Evolutionary conservation across 2,888 invertebrate genomes (phyloP).

Genomic region (Theodoxus fluviatilis): DNA sequence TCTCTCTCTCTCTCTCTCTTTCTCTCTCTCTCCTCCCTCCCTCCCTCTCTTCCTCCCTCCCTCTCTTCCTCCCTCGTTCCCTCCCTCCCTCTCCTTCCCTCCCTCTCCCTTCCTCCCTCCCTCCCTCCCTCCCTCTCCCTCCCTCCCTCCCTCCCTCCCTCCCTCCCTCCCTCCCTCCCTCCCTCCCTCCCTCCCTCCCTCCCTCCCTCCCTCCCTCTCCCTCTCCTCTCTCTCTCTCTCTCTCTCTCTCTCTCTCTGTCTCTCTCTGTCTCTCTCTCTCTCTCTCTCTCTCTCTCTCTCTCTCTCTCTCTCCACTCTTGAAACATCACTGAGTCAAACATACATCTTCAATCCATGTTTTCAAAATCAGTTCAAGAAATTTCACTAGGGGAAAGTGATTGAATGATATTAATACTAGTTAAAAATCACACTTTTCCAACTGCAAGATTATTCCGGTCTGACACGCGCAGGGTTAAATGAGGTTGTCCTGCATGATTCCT

Average conservation of each 20-base stretch:
- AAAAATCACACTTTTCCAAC: no score
- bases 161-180: neutral
- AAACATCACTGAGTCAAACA: no score
- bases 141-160: neutral
- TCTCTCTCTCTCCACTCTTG: neutral
- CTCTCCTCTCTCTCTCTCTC: neutral
- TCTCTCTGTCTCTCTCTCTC: constrained; percentile 11
- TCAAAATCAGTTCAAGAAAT: no score
- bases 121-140: neutral
- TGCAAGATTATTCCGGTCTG: no score
- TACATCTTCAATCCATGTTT: no score
- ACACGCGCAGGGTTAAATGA: no score
- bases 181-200: neutral
- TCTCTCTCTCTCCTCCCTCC: neutral
- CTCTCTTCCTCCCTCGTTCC: neutral
- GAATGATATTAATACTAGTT: no score
- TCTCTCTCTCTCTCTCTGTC: neutral
- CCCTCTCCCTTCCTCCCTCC: neutral
- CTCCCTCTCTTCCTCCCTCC: neutral
- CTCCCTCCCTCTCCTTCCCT: neutral
- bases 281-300: neutral
- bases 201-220: neutral
- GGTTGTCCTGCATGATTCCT: no score
- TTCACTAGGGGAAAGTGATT: no score
- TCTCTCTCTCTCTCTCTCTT: neutral